phyloP scores from a whole-genome alignment of 2,888 invertebrate species.

The Meiosimyza decipiens region DNA sequence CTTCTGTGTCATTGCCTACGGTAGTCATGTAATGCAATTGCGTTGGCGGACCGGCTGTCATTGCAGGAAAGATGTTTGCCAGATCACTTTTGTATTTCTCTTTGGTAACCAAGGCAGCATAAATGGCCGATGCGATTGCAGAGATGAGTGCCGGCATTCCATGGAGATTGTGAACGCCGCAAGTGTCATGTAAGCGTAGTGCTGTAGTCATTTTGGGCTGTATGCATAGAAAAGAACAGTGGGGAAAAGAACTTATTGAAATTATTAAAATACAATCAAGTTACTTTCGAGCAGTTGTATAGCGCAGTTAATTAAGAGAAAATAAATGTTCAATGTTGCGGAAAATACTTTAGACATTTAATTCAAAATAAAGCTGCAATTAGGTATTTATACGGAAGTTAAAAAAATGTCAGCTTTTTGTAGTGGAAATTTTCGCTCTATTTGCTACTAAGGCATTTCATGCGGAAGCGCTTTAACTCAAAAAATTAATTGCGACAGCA shows the following conservation, averaged over 20 bases:
- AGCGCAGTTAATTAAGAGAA: conserved; percentile 5
- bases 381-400: too few relatives aligned
- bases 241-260: conserved; percentile 14
- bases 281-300: conserved; percentile 3
- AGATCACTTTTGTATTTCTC: conserved; percentile 73
- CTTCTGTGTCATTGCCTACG: conserved; percentile 48
- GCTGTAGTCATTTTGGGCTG: conserved; percentile 62
- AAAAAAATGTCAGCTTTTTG: too few relatives aligned
- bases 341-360: too few relatives aligned
- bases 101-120: conserved; percentile 77
- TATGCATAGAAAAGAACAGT: conserved; percentile 16
- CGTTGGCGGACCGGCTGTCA: conserved; percentile 52
- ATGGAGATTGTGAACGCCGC: conserved; percentile 96
- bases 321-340: too few relatives aligned
- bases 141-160: conserved; percentile 94
- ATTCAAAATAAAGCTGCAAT: too few relatives aligned
- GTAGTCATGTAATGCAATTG: conserved; percentile 47
- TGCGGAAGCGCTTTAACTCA: too few relatives aligned
- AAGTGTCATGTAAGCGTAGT: conserved; percentile 68
- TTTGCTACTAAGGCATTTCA: too few relatives aligned
- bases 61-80: conserved; percentile 72
- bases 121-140: conserved; percentile 80
- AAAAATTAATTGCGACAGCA: too few relatives aligned
- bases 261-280: conserved; percentile 25
- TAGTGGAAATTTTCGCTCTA: too few relatives aligned